A percentile compares a stretch with the other conserved stretches of the same genome.
Evolutionary conservation across 1,140 invertebrate genomes (phyloP).

Genomic region (Pygmarrhopalites habei): DNA sequence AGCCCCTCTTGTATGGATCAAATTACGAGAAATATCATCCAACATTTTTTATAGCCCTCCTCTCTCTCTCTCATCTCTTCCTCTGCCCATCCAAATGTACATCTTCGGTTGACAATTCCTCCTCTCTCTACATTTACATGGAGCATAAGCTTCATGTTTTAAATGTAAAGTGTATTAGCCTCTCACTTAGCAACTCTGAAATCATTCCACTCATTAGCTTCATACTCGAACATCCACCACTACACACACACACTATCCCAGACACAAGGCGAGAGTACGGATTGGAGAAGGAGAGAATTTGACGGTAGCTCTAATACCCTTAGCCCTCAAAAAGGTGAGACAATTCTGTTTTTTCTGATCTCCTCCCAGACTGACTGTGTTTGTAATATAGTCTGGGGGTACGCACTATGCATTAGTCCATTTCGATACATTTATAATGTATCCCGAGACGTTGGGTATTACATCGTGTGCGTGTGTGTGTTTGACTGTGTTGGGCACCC

Average conservation of each 20-base stretch:
- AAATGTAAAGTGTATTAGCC: background rate
- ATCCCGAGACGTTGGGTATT: too few species aligned
- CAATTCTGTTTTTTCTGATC: background rate
- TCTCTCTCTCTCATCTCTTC: too few species aligned
- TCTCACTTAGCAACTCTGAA: conserved; percentile 3
- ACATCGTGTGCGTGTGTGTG: too few species aligned
- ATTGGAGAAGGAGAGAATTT: background rate
- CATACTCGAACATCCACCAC: background rate
- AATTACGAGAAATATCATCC: background rate
- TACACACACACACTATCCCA: too few species aligned
- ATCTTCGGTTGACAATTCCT: too few species aligned
- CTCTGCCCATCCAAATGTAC: too few species aligned
- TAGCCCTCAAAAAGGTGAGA: conserved; percentile 3
- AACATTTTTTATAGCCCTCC: too few species aligned
- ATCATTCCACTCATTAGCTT: conserved; percentile 13
- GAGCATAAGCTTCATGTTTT: too few species aligned
- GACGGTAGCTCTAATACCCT: conserved; percentile 5
- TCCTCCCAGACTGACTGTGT: background rate
- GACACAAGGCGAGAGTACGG: background rate
- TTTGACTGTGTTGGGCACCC: too few species aligned
- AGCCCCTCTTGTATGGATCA: background rate
- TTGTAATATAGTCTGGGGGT: background rate
- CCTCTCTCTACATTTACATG: too few species aligned
- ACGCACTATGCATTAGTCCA: too few species aligned
- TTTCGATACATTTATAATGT: too few species aligned